These are phyloP conservation scores for Tor tambroides DNA, from an alignment of 2,113 vertebrate species.

Conservation along the genomic window DNA sequence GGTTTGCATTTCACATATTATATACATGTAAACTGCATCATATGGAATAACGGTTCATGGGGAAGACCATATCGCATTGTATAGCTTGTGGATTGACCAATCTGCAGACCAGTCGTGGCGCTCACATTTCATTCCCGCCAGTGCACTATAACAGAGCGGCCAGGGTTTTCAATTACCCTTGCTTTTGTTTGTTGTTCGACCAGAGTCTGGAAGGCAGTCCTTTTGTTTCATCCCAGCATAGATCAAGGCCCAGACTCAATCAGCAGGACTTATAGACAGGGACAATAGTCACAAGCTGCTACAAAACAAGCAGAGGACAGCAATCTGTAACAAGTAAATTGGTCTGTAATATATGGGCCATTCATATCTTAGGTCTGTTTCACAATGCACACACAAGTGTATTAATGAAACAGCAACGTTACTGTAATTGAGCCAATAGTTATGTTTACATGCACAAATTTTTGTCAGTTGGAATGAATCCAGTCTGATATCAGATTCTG, in stretches of 20 bases:
- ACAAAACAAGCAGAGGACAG: slow-evolving; percentile 39
- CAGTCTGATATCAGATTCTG: background rate
- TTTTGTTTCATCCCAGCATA: slow-evolving; percentile 53
- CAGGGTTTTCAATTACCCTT: slow-evolving; percentile 50
- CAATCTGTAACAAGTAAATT: slow-evolving; percentile 26
- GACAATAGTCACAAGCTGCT: slow-evolving; percentile 24
- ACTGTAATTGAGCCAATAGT: background rate
- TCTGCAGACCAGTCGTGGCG: slow-evolving; percentile 43
- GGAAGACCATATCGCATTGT: slow-evolving; percentile 1
- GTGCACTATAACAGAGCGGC: slow-evolving; percentile 35
- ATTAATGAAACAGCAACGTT: background rate
- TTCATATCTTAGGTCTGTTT: background rate
- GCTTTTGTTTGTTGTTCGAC: slow-evolving; percentile 48
- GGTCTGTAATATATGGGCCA: slow-evolving; percentile 9
- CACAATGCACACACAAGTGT: background rate
- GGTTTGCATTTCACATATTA: background rate
- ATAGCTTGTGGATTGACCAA: slow-evolving; percentile 40
- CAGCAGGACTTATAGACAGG: slow-evolving; percentile 25
- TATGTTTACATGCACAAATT: background rate
- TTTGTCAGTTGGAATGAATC: no score
- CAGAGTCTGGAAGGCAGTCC: slow-evolving; percentile 36
- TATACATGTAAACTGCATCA: background rate
- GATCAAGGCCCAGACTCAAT: slow-evolving; percentile 48
- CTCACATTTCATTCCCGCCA: slow-evolving; percentile 39
- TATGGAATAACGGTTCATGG: background rate